Conservation (phyloP, 2,113 vertebrate genomes). For the Vulpes lagopus region DNA sequence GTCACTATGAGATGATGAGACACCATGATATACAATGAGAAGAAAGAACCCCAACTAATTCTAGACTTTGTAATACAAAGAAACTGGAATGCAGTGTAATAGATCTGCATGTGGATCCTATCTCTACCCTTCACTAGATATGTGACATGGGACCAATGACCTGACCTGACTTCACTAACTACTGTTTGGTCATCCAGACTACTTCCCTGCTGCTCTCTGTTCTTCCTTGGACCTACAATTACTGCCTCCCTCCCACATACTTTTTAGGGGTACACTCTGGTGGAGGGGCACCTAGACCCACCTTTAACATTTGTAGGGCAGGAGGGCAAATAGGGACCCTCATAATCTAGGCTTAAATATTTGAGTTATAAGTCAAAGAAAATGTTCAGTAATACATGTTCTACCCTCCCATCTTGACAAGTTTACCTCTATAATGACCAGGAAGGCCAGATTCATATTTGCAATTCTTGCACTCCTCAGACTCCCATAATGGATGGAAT, state of each 20-base stretch:
- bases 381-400: background rate
- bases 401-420: background rate
- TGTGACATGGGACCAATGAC: background rate
- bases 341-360: background rate
- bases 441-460: background rate
- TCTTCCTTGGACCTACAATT: background rate
- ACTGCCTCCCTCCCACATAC: background rate
- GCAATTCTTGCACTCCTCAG: background rate
- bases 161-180: background rate
- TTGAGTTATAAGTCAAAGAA: background rate
- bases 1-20: background rate
- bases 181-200: background rate
- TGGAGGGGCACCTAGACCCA: background rate
- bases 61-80: background rate
- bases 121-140: background rate
- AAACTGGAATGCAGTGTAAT: background rate
- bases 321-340: background rate
- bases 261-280: background rate
- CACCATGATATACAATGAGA: background rate
- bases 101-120: background rate
- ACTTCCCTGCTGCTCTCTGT: background rate
- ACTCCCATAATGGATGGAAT: background rate
- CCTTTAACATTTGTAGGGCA: background rate
- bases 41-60: background rate
- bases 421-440: background rate